These are phyloP conservation scores for Tenthredo livida DNA, from an alignment of 2,888 invertebrate species.

Conservation along the genomic window DNA sequence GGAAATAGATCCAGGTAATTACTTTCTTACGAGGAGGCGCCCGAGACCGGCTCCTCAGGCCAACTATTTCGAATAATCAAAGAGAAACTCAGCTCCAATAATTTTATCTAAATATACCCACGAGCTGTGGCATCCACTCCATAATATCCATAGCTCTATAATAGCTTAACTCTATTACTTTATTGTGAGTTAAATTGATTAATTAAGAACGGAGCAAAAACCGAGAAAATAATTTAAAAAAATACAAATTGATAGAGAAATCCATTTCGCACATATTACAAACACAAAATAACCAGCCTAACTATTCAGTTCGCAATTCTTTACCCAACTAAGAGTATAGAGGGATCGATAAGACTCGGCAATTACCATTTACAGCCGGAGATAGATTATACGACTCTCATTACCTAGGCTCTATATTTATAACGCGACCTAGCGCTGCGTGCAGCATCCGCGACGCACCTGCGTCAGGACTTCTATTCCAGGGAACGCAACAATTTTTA, in stretches of 20 bases:
- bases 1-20: constrained; percentile 53
- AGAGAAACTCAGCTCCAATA: constrained; percentile 71
- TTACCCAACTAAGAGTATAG: not conserved
- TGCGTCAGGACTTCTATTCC: not conserved
- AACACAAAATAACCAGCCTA: not conserved
- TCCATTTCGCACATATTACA: not conserved
- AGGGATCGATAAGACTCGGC: constrained; percentile 46
- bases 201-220: not conserved
- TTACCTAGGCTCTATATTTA: constrained; percentile 57
- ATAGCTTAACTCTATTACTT: not conserved
- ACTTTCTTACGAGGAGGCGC: constrained; percentile 50
- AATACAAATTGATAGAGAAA: not conserved
- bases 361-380: constrained; percentile 65
- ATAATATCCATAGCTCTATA: not conserved
- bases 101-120: constrained; percentile 72
- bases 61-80: constrained; percentile 60
- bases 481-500: not conserved
- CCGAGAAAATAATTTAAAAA: not conserved
- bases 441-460: not conserved
- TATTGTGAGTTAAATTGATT: not conserved
- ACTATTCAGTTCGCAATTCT: not conserved
- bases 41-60: constrained; percentile 37
- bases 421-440: not conserved
- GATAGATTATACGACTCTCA: constrained; percentile 65
- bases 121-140: not conserved